These are phyloP conservation scores for Motacilla alba DNA, from an alignment of 2,113 vertebrate species.

Conservation along the genomic window DNA sequence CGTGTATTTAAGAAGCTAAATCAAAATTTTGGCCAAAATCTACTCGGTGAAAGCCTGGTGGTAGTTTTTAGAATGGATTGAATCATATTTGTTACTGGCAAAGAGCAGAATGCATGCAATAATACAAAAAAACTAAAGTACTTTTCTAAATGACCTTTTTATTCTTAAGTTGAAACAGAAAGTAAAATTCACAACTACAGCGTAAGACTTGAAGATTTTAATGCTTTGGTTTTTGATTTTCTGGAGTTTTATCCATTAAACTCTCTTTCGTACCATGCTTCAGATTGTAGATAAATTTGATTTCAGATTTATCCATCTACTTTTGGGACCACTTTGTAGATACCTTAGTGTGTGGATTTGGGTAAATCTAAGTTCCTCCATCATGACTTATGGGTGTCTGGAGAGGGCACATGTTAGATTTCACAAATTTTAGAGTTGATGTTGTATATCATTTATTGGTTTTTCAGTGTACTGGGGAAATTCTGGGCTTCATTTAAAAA, in stretches of 20 bases:
- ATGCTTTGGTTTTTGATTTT: neutral
- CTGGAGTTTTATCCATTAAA: neutral
- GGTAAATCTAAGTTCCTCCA: neutral
- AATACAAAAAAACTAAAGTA: neutral
- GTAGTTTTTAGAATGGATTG: neutral
- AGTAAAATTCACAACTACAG: neutral
- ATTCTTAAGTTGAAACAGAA: neutral
- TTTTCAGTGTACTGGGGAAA: neutral
- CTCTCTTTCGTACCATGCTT: neutral
- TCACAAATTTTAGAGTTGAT: neutral
- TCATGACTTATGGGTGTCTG: neutral
- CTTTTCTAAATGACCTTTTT: neutral
- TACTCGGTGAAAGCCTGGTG: neutral
- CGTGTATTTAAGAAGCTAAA: neutral
- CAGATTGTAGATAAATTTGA: neutral
- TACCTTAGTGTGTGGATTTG: neutral
- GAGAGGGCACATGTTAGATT: neutral
- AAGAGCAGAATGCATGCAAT: neutral
- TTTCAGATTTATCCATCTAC: neutral
- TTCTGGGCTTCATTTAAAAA: neutral
- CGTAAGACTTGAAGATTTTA: neutral
- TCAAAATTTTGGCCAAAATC: neutral
- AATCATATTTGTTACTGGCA: neutral
- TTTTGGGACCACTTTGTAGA: neutral
- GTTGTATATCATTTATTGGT: fast-evolving